Conservation (phyloP, 2,113 vertebrate genomes). For the Paramormyrops kingsleyae region DNA sequence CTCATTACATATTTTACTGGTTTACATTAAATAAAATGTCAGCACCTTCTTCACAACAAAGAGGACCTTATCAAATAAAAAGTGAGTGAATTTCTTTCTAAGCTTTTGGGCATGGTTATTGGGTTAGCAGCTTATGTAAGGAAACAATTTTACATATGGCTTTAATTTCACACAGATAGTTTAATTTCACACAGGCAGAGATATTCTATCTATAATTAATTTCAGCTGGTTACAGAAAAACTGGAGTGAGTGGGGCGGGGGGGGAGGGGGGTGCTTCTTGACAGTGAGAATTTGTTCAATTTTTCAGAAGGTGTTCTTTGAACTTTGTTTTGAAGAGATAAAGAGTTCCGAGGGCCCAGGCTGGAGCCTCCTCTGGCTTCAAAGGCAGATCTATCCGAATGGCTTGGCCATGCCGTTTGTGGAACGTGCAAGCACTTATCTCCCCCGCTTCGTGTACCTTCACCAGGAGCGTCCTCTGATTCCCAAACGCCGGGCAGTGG, state of each 20-base stretch:
- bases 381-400: conserved; percentile 36
- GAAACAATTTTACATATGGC: conserved; percentile 17
- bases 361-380: conserved; percentile 37
- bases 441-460: conserved; percentile 24
- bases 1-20: conserved; percentile 7
- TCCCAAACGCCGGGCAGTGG: conserved; percentile 22
- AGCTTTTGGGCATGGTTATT: conserved; percentile 13
- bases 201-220: conserved; percentile 31
- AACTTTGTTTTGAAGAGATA: conserved; percentile 24
- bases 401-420: conserved; percentile 13
- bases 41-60: conserved; percentile 7
- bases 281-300: conserved; percentile 7
- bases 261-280: background rate
- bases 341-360: conserved; percentile 26
- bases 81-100: background rate
- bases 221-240: conserved; percentile 22
- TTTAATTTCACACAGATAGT: conserved; percentile 31
- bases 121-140: conserved; percentile 12
- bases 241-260: background rate
- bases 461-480: conserved; percentile 37
- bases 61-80: conserved; percentile 5
- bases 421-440: conserved; percentile 33
- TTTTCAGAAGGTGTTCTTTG: conserved; percentile 23
- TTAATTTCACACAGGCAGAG: conserved; percentile 25
- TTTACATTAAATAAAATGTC: conserved; percentile 12